Evolutionary conservation across 2,797 vertebrate species (phyloP).

Genomic region (Lagocephalus sceleratus): DNA sequence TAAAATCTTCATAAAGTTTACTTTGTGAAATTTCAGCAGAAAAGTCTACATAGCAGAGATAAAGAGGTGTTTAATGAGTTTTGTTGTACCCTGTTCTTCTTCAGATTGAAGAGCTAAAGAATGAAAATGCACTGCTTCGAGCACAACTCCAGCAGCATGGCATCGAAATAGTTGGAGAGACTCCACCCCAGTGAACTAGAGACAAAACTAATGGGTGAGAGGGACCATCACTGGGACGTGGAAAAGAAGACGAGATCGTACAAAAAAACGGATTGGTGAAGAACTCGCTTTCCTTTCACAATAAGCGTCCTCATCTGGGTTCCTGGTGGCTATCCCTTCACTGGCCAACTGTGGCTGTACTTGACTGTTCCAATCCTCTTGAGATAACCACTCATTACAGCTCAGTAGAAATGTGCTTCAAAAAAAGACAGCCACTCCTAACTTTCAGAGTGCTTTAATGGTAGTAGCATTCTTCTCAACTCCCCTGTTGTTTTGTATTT

Average conservation of each 20-base stretch:
- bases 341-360: slow-evolving; percentile 41
- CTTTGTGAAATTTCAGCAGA: slow-evolving; percentile 37
- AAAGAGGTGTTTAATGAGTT: not conserved
- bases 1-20: slow-evolving; percentile 45
- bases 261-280: slow-evolving; percentile 36
- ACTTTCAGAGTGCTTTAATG: slow-evolving; percentile 37
- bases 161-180: slow-evolving; percentile 79
- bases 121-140: slow-evolving; percentile 83
- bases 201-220: slow-evolving; percentile 14
- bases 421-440: slow-evolving; percentile 44
- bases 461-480: slow-evolving; percentile 48
- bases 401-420: slow-evolving; percentile 48
- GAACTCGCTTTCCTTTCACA: slow-evolving; percentile 49
- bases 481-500: slow-evolving; percentile 52
- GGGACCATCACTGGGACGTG: slow-evolving; percentile 34
- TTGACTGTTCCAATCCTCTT: slow-evolving; percentile 57
- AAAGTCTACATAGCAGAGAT: slow-evolving; percentile 18
- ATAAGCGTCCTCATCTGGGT: slow-evolving; percentile 47
- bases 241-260: slow-evolving; percentile 15
- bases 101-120: slow-evolving; percentile 90
- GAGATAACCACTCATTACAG: slow-evolving; percentile 49
- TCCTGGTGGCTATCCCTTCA: slow-evolving; percentile 42
- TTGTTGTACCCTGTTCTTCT: slow-evolving; percentile 19
- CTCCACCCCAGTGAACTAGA: slow-evolving; percentile 72
- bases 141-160: slow-evolving; percentile 85